phyloP scores from a whole-genome alignment of 1,140 invertebrate species.

The Contarinia nasturtii region DNA sequence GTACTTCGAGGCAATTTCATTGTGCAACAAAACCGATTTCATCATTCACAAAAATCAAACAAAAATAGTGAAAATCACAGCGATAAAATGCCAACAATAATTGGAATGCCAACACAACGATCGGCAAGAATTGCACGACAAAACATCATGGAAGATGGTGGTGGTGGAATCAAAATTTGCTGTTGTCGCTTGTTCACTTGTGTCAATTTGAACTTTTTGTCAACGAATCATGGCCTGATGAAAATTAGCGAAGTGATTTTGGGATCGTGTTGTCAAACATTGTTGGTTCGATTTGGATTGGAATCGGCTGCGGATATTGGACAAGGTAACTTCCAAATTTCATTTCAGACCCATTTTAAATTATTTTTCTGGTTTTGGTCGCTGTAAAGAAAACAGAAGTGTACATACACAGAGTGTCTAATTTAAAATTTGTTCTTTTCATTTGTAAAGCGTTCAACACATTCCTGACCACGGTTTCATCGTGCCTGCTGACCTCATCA shows the following conservation, averaged over 20 bases:
- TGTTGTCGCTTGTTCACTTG: slow-evolving; percentile 60
- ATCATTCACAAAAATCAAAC: too few species aligned
- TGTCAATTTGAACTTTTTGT: slow-evolving; percentile 51
- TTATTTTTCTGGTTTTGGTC: too few species aligned
- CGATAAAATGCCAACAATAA: not conserved
- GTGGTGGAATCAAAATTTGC: slow-evolving; percentile 41
- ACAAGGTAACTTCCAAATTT: too few species aligned
- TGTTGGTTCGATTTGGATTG: slow-evolving; percentile 53
- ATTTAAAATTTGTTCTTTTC: too few species aligned
- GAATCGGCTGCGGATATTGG: slow-evolving; percentile 42
- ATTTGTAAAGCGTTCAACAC: slow-evolving; percentile 55
- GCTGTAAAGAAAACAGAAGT: too few species aligned
- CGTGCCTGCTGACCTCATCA: slow-evolving; percentile 50
- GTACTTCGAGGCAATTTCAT: too few species aligned
- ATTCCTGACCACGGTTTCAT: slow-evolving; percentile 51
- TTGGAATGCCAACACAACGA: not conserved
- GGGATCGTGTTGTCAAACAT: slow-evolving; percentile 51
- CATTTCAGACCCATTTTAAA: too few species aligned
- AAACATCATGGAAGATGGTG: too few species aligned
- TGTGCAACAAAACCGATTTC: too few species aligned
- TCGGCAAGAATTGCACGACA: not conserved
- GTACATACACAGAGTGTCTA: too few species aligned
- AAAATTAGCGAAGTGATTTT: slow-evolving; percentile 57
- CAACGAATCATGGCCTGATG: slow-evolving; percentile 42
- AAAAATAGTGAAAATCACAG: not conserved